These are phyloP conservation scores for Rattus norvegicus DNA, from an alignment of 2,113 vertebrate genomes.

Conservation along the genomic window DNA sequence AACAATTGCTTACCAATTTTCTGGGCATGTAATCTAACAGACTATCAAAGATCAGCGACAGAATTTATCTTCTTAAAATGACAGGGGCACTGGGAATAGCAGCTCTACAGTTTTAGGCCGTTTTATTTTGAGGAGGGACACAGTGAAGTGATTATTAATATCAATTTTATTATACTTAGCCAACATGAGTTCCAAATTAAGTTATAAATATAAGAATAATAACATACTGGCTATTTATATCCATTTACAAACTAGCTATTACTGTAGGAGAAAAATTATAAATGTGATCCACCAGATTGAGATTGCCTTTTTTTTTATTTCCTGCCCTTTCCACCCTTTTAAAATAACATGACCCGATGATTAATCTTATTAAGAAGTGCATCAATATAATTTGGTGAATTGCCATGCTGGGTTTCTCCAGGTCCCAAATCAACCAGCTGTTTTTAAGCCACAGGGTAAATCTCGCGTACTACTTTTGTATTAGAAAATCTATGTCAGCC, in stretches of 20 bases:
- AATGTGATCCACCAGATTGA: slow-evolving; percentile 72
- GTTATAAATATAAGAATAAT: neutral
- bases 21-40: neutral
- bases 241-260: slow-evolving; percentile 1
- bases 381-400: neutral
- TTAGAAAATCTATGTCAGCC: neutral
- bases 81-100: neutral
- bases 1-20: slow-evolving; percentile 48
- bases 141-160: neutral
- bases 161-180: neutral
- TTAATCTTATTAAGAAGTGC: slow-evolving; percentile 4
- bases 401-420: neutral
- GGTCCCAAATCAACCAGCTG: neutral
- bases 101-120: neutral
- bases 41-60: neutral
- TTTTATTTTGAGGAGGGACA: neutral
- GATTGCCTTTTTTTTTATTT: neutral
- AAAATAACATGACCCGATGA: neutral
- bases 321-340: slow-evolving; percentile 60
- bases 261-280: slow-evolving; percentile 36
- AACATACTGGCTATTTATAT: neutral
- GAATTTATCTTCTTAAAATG: slow-evolving; percentile 9
- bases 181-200: neutral
- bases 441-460: neutral
- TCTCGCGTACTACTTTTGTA: neutral